Percentiles rank a stretch among this genome's conserved stretches.
phyloP scores from a whole-genome alignment of 2,888 invertebrate genomes.

The Drosophila anceps region DNA sequence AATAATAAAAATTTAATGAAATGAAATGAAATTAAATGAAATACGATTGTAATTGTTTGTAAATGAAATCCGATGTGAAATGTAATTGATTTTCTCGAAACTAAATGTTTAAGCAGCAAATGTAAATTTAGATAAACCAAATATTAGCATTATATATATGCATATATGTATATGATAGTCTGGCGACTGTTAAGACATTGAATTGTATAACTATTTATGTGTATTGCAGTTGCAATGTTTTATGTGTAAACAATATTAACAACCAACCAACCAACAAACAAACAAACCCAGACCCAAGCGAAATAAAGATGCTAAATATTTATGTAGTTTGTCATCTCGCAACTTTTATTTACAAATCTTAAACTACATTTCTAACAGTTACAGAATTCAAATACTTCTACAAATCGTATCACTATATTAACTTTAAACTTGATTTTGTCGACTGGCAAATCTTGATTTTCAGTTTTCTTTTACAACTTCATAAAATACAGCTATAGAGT shows the following conservation, averaged over 20 bases:
- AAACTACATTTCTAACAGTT: neutral
- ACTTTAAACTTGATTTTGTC: neutral
- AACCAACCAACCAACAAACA: conserved; percentile 17
- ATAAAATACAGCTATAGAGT: neutral
- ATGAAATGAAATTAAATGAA: conserved; percentile 1
- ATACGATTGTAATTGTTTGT: conserved; percentile 37
- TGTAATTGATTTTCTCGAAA: conserved; percentile 20
- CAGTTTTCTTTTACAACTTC: neutral
- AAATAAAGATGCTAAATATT: conserved; percentile 67
- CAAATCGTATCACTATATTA: neutral
- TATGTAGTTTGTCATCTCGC: conserved; percentile 48
- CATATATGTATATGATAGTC: neutral
- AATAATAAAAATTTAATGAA: neutral
- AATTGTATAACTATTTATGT: conserved; percentile 51
- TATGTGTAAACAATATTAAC: conserved; percentile 61
- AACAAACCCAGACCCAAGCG: conserved; percentile 42
- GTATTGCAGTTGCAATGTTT: conserved; percentile 64
- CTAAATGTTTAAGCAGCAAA: conserved; percentile 25
- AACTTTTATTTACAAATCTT: neutral
- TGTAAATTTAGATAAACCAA: conserved; percentile 46
- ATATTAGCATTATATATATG: conserved; percentile 27
- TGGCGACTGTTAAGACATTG: conserved; percentile 36
- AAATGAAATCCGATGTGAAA: conserved; percentile 12
- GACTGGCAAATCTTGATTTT: neutral
- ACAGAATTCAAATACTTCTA: neutral